Conservation (phyloP, 92 coral and sea anemone species). For the Zoanthus sociatus region DNA sequence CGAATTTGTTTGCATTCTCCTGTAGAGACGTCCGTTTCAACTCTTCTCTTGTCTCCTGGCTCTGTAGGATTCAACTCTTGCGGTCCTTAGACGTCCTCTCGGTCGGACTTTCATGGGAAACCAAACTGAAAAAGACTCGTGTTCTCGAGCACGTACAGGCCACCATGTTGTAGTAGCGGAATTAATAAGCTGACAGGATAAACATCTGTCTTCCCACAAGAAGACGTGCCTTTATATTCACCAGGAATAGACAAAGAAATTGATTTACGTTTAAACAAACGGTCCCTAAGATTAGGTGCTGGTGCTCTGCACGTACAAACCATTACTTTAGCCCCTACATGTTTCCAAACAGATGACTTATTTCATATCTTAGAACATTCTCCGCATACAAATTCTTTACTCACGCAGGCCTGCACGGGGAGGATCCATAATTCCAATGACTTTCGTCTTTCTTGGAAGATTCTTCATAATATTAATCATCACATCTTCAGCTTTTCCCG, state of each 20-base stretch:
- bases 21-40: too few relatives aligned
- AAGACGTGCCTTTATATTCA: constrained; percentile 1
- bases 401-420: constrained; percentile 98
- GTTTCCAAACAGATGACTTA: background rate
- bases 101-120: too few relatives aligned
- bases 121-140: too few relatives aligned
- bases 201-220: background rate
- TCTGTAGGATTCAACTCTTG: too few relatives aligned
- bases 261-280: background rate
- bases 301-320: background rate
- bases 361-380: background rate
- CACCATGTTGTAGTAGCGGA: background rate
- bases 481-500: constrained; percentile 96
- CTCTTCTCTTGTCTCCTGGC: too few relatives aligned
- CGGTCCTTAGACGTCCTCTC: too few relatives aligned
- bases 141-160: too few relatives aligned
- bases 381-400: constrained; percentile 2
- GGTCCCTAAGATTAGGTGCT: background rate
- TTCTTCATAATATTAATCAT: constrained; percentile 77
- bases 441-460: constrained; percentile 74
- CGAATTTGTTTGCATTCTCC: too few relatives aligned
- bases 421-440: constrained; percentile 94
- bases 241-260: background rate
- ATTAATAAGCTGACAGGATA: constrained; percentile 1
- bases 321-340: background rate